Conservation (phyloP, 2,888 invertebrate genomes). For the Dermolepida albohirtum region DNA sequence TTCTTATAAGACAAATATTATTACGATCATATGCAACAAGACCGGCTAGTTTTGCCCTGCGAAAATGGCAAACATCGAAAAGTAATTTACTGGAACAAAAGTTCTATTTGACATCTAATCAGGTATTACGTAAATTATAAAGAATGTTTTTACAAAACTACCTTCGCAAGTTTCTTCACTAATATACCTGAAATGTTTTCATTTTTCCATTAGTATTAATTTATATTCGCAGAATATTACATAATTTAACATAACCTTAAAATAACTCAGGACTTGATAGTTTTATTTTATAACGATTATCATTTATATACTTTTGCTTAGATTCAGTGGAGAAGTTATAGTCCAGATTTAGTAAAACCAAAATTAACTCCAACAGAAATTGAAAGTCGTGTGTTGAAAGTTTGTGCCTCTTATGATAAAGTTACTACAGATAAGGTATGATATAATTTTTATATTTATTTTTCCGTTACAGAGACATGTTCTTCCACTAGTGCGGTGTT, state of each 20-base stretch:
- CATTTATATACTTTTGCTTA: slow-evolving; percentile 41
- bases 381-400: slow-evolving; percentile 85
- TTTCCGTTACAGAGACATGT: slow-evolving; percentile 71
- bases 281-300: neutral
- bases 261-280: slow-evolving; percentile 10
- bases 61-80: slow-evolving; percentile 46
- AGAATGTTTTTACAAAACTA: neutral
- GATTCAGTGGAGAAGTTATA: slow-evolving; percentile 57
- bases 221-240: slow-evolving; percentile 24
- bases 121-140: slow-evolving; percentile 50
- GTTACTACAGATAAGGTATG: slow-evolving; percentile 86
- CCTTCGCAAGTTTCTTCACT: neutral
- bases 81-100: slow-evolving; percentile 43
- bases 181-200: neutral
- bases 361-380: slow-evolving; percentile 76
- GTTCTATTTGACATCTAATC: slow-evolving; percentile 46
- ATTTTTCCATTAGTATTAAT: neutral
- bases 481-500: slow-evolving; percentile 76
- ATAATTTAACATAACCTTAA: slow-evolving; percentile 42
- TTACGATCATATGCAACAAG: slow-evolving; percentile 50
- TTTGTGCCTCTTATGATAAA: slow-evolving; percentile 91
- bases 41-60: slow-evolving; percentile 49
- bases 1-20: slow-evolving; percentile 48
- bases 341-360: slow-evolving; percentile 61
- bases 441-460: slow-evolving; percentile 56